Conservation (phyloP, 2,797 vertebrate genomes). For the Dendrocincla fuliginosa region DNA sequence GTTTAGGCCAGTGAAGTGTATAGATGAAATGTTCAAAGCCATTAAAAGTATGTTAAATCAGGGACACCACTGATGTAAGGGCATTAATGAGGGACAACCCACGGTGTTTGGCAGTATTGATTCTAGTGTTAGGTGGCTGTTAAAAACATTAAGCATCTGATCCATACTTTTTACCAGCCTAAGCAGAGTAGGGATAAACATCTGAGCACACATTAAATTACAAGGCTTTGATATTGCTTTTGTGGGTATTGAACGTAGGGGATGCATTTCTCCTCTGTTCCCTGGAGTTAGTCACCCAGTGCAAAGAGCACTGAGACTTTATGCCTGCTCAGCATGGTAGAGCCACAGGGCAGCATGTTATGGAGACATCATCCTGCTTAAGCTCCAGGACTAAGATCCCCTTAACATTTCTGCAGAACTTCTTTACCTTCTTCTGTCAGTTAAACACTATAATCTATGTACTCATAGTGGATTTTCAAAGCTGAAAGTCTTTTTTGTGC, state of each 20-base stretch:
- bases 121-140: slow-evolving; percentile 56
- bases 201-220: not conserved
- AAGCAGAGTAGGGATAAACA: slow-evolving; percentile 35
- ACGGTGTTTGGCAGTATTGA: slow-evolving; percentile 43
- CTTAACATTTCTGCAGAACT: not conserved
- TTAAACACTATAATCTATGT: not conserved
- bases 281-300: not conserved
- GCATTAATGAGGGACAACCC: slow-evolving; percentile 49
- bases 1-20: slow-evolving; percentile 51
- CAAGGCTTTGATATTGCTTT: slow-evolving; percentile 23
- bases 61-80: slow-evolving; percentile 22
- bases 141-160: slow-evolving; percentile 66
- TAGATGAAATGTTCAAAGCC: slow-evolving; percentile 61
- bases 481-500: not conserved
- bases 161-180: slow-evolving; percentile 46
- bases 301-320: not conserved
- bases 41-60: slow-evolving; percentile 62
- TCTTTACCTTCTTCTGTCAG: not conserved
- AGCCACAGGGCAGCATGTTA: not conserved
- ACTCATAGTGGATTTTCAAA: not conserved
- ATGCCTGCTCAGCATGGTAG: not conserved
- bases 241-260: not conserved
- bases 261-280: not conserved
- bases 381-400: not conserved
- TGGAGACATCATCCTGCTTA: not conserved